Evolutionary conservation across 2,888 invertebrate genomes (phyloP).

Genomic region (Sycophila texana): DNA sequence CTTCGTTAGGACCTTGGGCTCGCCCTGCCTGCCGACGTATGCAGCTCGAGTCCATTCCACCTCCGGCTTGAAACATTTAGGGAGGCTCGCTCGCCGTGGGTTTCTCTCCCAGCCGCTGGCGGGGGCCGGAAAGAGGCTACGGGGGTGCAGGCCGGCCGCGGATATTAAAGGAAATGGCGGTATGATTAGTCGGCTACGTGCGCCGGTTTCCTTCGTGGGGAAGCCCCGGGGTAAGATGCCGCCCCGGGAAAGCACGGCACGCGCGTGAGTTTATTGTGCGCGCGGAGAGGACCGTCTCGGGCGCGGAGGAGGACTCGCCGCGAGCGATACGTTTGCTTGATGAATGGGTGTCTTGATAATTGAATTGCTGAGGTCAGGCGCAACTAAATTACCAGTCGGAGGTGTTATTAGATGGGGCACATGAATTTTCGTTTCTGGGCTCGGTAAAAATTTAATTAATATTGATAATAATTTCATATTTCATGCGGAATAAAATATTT

Average conservation of each 20-base stretch:
- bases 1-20: constrained; percentile 65
- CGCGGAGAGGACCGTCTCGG: not conserved
- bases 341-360: constrained; percentile 15
- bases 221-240: not conserved
- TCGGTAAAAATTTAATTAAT: too few species aligned
- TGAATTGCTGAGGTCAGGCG: not conserved
- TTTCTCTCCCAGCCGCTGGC: too few species aligned
- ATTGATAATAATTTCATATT: too few species aligned
- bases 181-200: constrained; percentile 76
- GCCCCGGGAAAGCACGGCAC: not conserved
- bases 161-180: constrained; percentile 76
- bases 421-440: too few species aligned
- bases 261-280: constrained; percentile 9
- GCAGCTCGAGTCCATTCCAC: constrained; percentile 1
- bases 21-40: constrained; percentile 60
- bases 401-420: not conserved
- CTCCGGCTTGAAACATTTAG: not conserved
- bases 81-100: too few species aligned
- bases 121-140: not conserved
- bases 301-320: not conserved
- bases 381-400: not conserved
- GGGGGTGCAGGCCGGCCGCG: constrained; percentile 67
- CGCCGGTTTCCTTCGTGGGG: constrained; percentile 69
- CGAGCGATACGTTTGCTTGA: constrained; percentile 17
- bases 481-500: too few species aligned